These are phyloP conservation scores for Choristoneura rosaceana DNA, from an alignment of 2,888 invertebrate species.

Conservation along the genomic window DNA sequence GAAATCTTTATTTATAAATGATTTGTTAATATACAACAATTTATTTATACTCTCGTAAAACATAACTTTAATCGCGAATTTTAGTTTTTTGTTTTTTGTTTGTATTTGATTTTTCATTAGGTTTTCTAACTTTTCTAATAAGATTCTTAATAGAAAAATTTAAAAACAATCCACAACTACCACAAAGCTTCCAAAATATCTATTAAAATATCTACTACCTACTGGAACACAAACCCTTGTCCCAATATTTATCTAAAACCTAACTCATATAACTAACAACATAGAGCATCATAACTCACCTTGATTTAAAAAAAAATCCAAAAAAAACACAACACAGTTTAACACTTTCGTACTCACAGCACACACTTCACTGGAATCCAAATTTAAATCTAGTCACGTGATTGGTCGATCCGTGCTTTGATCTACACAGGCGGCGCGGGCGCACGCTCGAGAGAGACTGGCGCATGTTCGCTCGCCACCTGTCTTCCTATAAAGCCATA, in stretches of 20 bases:
- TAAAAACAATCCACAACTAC: not conserved
- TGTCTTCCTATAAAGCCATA: conserved; percentile 77
- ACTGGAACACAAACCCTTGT: not conserved
- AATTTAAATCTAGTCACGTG: conserved; percentile 48
- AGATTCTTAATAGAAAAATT: not conserved
- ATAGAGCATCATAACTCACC: not conserved
- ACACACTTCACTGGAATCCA: conserved; percentile 43
- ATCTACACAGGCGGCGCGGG: conserved; percentile 62
- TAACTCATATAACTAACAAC: not conserved
- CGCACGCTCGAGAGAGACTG: conserved; percentile 73
- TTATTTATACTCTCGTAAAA: too few relatives aligned
- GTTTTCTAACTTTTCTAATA: not conserved
- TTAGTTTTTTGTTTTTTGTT: too few relatives aligned
- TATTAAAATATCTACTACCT: not conserved
- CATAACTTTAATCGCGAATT: too few relatives aligned
- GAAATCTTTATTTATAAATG: too few relatives aligned
- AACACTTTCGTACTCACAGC: conserved; percentile 41
- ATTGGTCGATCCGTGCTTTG: conserved; percentile 47
- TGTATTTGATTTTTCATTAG: too few relatives aligned
- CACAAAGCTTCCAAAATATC: not conserved
- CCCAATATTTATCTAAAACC: not conserved
- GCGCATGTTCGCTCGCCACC: conserved; percentile 66
- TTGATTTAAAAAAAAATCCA: conserved; percentile 17
- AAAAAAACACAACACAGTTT: conserved; percentile 11
- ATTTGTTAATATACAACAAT: too few relatives aligned